Evolutionary conservation across 2,888 invertebrate species (phyloP).

Genomic region (Spatulosminthurus flaviceps): DNA sequence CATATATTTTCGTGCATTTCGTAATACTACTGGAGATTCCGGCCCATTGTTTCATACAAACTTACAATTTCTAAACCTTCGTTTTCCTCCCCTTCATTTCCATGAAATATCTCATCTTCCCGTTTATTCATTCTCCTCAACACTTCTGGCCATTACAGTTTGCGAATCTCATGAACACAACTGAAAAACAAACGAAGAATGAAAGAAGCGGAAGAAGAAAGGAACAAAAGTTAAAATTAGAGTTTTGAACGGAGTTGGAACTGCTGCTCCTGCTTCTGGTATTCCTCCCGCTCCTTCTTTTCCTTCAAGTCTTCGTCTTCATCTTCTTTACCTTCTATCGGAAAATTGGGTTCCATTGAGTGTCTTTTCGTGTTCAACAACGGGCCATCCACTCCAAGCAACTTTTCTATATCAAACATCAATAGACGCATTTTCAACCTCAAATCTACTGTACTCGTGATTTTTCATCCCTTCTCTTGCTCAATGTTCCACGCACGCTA

Average conservation of each 20-base stretch:
- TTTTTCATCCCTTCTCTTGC: conserved; percentile 39
- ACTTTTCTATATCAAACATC: conserved; percentile 49
- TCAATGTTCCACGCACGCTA: background rate
- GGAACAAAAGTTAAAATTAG: conserved; percentile 33
- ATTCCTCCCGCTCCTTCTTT: background rate
- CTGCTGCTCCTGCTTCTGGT: conserved; percentile 22
- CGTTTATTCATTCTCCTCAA: conserved; percentile 4
- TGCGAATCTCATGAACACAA: conserved; percentile 11
- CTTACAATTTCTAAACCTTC: background rate
- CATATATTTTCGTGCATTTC: no score
- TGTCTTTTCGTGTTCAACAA: conserved; percentile 51
- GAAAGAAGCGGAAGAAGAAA: conserved; percentile 10
- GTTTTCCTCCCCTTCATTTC: background rate
- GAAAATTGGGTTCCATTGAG: conserved; percentile 48
- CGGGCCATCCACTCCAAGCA: conserved; percentile 47
- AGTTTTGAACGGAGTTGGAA: conserved; percentile 49
- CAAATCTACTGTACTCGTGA: conserved; percentile 42
- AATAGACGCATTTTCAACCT: conserved; percentile 36
- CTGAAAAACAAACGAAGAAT: conserved; percentile 13
- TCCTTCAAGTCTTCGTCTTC: conserved; percentile 11
- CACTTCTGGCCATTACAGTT: conserved; percentile 21
- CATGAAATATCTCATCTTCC: conserved; percentile 24
- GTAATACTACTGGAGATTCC: background rate
- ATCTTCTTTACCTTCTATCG: conserved; percentile 38
- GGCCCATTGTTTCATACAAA: background rate